Evolutionary conservation across 2,113 vertebrate species (phyloP).

Genomic region (Solea solea): DNA sequence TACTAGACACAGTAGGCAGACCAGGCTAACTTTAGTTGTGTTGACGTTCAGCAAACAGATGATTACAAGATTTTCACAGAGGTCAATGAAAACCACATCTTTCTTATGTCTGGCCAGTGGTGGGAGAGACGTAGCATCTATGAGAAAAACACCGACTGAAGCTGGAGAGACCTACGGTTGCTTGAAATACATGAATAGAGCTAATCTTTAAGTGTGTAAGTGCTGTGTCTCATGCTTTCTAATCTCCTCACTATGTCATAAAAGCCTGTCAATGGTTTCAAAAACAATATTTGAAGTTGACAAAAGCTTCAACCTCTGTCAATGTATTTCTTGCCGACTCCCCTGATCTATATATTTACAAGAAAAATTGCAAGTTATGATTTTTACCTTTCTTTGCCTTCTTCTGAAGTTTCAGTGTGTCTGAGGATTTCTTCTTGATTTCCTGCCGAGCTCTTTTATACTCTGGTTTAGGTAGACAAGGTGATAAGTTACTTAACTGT

Average conservation of each 20-base stretch:
- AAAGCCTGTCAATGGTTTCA: slow-evolving; percentile 1
- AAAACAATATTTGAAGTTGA: not conserved
- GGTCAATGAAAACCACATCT: slow-evolving; percentile 3
- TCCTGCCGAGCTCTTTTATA: slow-evolving; percentile 95
- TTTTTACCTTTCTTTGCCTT: slow-evolving; percentile 95
- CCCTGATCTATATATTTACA: not conserved
- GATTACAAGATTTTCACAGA: not conserved
- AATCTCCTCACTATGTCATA: not conserved
- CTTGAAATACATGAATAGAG: not conserved
- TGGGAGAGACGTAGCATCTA: not conserved
- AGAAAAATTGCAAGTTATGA: not conserved
- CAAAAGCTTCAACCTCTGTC: not conserved
- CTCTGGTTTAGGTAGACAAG: slow-evolving; percentile 78
- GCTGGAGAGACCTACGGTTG: not conserved
- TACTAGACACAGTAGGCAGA: not conserved
- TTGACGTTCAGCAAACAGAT: not conserved
- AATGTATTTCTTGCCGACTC: too few species aligned
- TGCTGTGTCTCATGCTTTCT: not conserved
- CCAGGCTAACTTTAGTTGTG: not conserved
- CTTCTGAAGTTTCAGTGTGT: slow-evolving; percentile 97
- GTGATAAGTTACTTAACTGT: not conserved
- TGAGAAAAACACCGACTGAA: not conserved
- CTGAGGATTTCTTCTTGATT: slow-evolving; percentile 97
- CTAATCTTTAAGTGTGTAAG: not conserved
- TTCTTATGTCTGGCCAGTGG: not conserved